Evolutionary conservation across 2,888 invertebrate species (phyloP).

Genomic region (Pandemis cinnamomeana): DNA sequence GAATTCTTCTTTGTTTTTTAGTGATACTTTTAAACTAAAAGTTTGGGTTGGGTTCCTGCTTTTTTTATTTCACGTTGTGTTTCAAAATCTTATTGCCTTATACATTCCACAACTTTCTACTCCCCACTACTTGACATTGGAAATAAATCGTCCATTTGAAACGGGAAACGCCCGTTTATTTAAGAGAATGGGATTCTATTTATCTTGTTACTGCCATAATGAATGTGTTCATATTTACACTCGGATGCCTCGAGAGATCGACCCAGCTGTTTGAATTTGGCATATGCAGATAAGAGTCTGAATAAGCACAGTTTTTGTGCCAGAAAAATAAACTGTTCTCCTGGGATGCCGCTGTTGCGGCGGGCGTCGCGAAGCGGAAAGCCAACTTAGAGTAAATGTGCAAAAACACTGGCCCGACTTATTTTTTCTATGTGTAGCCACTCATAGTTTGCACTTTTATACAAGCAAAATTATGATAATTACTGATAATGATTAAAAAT

Average conservation of each 20-base stretch:
- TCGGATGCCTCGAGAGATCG: constrained; percentile 34
- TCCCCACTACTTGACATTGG: background rate
- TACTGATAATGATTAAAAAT: background rate
- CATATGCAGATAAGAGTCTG: constrained; percentile 42
- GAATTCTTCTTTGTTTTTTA: background rate
- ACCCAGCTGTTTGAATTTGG: constrained; percentile 42
- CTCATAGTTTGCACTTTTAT: background rate
- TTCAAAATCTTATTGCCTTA: background rate
- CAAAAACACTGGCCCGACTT: constrained; percentile 31
- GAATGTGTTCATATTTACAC: constrained; percentile 26
- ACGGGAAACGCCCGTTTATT: background rate
- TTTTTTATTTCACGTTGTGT: background rate
- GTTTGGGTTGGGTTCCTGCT: background rate
- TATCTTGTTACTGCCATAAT: constrained; percentile 27
- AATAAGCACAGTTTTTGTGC: constrained; percentile 42
- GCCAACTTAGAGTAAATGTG: constrained; percentile 37
- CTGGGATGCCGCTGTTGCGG: constrained; percentile 32
- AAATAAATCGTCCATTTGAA: background rate
- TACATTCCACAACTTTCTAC: background rate
- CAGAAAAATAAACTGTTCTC: constrained; percentile 39
- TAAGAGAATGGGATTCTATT: constrained; percentile 11
- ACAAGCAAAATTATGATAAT: background rate
- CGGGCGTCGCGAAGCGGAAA: constrained; percentile 21
- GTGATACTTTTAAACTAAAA: background rate
- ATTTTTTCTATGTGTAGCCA: constrained; percentile 21